These are phyloP conservation scores for Trissolcus japonicus DNA, from an alignment of 2,888 invertebrate species.

Conservation along the genomic window DNA sequence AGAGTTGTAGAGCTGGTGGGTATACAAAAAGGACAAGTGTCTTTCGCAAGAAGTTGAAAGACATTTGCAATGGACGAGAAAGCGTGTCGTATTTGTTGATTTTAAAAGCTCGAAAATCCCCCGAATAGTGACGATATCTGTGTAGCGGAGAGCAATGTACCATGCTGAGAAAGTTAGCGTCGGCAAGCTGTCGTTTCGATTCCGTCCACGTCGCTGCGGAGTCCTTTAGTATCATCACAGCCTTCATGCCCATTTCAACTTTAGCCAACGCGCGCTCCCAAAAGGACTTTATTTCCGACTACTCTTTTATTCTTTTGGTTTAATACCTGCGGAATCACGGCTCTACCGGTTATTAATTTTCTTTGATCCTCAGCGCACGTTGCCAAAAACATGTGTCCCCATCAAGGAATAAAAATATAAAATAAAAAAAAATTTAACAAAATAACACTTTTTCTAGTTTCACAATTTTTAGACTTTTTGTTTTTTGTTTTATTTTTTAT, in stretches of 20 bases:
- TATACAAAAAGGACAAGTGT: slow-evolving; percentile 17
- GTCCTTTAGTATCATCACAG: slow-evolving; percentile 88
- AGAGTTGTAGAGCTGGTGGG: slow-evolving; percentile 2
- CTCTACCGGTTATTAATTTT: slow-evolving; percentile 16
- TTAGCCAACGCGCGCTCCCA: slow-evolving; percentile 87
- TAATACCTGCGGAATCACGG: slow-evolving; percentile 78
- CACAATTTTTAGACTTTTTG: too few relatives aligned
- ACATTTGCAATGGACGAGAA: slow-evolving; percentile 30
- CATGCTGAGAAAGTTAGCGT: slow-evolving; percentile 85
- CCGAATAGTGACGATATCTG: slow-evolving; percentile 30
- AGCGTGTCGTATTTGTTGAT: slow-evolving; percentile 38
- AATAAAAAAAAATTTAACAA: too few relatives aligned
- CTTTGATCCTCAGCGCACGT: too few relatives aligned
- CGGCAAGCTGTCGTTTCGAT: slow-evolving; percentile 90
- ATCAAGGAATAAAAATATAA: too few relatives aligned
- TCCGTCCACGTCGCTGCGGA: slow-evolving; percentile 91
- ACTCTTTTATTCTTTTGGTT: slow-evolving; percentile 90
- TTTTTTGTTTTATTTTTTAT: too few relatives aligned
- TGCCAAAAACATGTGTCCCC: too few relatives aligned
- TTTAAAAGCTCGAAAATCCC: slow-evolving; percentile 39
- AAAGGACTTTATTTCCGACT: slow-evolving; percentile 93
- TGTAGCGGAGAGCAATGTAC: slow-evolving; percentile 60
- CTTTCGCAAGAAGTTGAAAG: slow-evolving; percentile 18
- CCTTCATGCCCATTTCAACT: slow-evolving; percentile 93
- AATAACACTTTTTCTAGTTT: too few relatives aligned